These are phyloP conservation scores for Amphipoea oculea DNA, from an alignment of 2,888 invertebrate genomes.

Conservation along the genomic window DNA sequence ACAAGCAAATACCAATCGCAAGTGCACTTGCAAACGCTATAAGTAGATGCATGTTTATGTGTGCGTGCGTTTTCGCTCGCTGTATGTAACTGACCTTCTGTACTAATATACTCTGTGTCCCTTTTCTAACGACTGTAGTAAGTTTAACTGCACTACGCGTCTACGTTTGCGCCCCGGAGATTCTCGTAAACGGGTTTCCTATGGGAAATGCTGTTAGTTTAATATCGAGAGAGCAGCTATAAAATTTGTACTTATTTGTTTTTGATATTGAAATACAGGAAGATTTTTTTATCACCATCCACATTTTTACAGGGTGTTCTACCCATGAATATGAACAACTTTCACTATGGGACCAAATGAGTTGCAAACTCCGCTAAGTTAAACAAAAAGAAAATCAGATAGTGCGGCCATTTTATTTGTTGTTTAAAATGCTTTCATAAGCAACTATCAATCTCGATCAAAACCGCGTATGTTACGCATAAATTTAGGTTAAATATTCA, in stretches of 20 bases:
- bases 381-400: no score
- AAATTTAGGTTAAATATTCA: no score
- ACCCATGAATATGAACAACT: no score
- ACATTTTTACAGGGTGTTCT: no score
- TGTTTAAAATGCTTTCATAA: no score
- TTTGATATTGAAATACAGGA: conserved; percentile 1
- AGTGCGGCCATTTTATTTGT: no score
- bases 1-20: background rate
- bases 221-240: conserved; percentile 38
- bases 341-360: no score
- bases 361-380: no score
- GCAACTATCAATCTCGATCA: no score
- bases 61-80: background rate
- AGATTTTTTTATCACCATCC: no score
- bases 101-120: conserved; percentile 16
- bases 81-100: background rate
- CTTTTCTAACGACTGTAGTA: conserved; percentile 47
- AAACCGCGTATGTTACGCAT: no score
- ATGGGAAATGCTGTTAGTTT: conserved; percentile 57
- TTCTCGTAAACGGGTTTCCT: conserved; percentile 55
- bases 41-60: no score
- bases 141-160: conserved; percentile 44
- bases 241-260: conserved; percentile 13
- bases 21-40: background rate
- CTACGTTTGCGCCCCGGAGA: conserved; percentile 38